Evolutionary conservation across 2,113 vertebrate genomes (phyloP).

Genomic region (Pyrgilauda ruficollis): DNA sequence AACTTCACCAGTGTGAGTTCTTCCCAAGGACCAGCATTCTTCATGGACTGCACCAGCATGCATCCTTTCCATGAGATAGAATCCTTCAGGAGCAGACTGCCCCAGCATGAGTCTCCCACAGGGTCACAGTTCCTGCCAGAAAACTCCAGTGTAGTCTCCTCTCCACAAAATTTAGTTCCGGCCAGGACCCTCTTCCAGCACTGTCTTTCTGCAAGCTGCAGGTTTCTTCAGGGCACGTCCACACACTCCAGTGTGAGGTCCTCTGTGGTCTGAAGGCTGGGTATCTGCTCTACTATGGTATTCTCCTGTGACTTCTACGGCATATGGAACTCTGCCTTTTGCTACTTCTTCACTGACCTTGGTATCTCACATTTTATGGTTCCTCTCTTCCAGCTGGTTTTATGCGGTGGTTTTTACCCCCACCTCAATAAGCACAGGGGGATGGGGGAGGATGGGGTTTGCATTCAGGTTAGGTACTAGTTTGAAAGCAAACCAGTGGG

Average conservation of each 20-base stretch:
- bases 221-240: neutral
- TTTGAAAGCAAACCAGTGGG: no score
- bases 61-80: neutral
- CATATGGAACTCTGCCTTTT: neutral
- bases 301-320: neutral
- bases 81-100: neutral
- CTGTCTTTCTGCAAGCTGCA: neutral
- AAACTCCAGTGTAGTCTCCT: neutral
- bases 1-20: neutral
- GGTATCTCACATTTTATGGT: neutral
- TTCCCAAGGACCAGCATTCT: neutral
- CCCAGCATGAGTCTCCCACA: accelerated
- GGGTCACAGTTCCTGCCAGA: neutral
- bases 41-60: neutral
- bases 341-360: neutral
- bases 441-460: no score
- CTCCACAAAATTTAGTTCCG: neutral
- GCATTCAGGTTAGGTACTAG: no score
- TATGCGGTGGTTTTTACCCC: neutral
- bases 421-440: no score
- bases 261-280: neutral
- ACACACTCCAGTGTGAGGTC: neutral
- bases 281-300: neutral
- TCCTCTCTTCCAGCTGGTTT: neutral
- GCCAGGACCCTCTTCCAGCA: neutral